Conservation (phyloP, 2,797 vertebrate species). For the Pseudochaenichthys georgianus region DNA sequence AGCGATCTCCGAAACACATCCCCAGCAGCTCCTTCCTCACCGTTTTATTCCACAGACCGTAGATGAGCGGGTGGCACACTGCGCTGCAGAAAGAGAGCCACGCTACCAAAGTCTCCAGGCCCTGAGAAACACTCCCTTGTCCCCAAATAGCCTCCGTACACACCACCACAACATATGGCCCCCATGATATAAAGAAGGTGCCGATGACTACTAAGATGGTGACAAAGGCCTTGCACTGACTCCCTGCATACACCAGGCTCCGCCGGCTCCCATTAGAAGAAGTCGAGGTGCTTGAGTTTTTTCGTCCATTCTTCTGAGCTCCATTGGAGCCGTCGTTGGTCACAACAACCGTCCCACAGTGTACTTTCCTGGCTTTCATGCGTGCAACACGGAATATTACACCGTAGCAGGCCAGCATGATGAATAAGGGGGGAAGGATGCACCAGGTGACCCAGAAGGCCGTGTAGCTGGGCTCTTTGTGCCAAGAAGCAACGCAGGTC, state of each 20-base stretch:
- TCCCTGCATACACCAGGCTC: constrained; percentile 94
- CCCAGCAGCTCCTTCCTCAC: constrained; percentile 97
- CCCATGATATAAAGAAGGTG: constrained; percentile 94
- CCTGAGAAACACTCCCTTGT: constrained; percentile 90
- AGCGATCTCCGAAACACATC: constrained; percentile 97
- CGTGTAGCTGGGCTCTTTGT: constrained; percentile 91
- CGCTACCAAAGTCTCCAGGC: constrained; percentile 93
- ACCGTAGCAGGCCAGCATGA: constrained; percentile 95
- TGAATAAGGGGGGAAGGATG: constrained; percentile 87
- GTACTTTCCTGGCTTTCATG: constrained; percentile 96
- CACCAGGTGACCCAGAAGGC: constrained; percentile 98
- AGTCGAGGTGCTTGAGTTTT: constrained; percentile 95
- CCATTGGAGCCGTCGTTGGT: constrained; percentile 83
- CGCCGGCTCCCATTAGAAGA: constrained; percentile 93
- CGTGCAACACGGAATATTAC: constrained; percentile 97
- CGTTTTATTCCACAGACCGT: constrained; percentile 98
- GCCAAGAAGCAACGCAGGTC: constrained; percentile 97
- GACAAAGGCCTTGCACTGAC: constrained; percentile 97
- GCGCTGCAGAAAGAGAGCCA: constrained; percentile 98
- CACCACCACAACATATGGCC: constrained; percentile 94
- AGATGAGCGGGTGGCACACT: constrained; percentile 96
- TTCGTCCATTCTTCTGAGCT: constrained; percentile 88
- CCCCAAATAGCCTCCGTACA: constrained; percentile 95
- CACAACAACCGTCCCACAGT: constrained; percentile 91
- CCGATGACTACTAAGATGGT: constrained; percentile 97